Base-by-base conservation (phyloP, 2,888 invertebrate species). In the Hoplodrina blanda region DNA sequence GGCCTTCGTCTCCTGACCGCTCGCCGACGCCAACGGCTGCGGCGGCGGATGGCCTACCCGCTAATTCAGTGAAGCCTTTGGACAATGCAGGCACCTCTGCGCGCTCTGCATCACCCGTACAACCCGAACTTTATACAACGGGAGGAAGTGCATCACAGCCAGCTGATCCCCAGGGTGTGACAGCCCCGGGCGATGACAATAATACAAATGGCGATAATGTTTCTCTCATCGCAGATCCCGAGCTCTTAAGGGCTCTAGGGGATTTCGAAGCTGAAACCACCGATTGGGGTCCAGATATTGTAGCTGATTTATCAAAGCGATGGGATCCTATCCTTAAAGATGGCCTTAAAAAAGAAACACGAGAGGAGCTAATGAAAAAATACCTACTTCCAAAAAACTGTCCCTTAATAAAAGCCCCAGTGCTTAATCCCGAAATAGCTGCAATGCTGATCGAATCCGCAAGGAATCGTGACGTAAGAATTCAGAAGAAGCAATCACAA, bases 401-500 rank as follows among this genome's bases (percentile, higher is more conserved):
- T 44, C 20, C 57, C 20, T 44, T 46, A 25, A 25, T 25, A 25
- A 46, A n/a, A 25, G 59, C 46, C 25, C 59, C 59, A 60, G 46
- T 46, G 20, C 46, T 60, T 46, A 60, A 46, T 60, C 44, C 25
- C 11, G 44, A 59, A 46, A 25, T 59, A 46, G 7, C 17, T 44
- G 20, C 59, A 17, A 59, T 59, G 44, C 17, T 59, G 25, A 44
- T 44, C 13, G 44, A 59, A 25, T 59, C 59, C 11, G n/a, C 59
- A 46, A 59, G 13, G 44, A 25, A 17, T 59, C 59, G 44, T 59
- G 44, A 44, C 25, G 25, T 25, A n/a, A 44, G 44, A 17, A 46
- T 60, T 13, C 60, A 60, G 25, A 60, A 13, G 46, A 60, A 60
- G n/a, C 60, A 60, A 60, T 60, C 60, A n/a, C 59, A 46, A 13